Evolutionary conservation across 2,113 vertebrate species (phyloP).

Genomic region (Poeciliopsis prolifica): DNA sequence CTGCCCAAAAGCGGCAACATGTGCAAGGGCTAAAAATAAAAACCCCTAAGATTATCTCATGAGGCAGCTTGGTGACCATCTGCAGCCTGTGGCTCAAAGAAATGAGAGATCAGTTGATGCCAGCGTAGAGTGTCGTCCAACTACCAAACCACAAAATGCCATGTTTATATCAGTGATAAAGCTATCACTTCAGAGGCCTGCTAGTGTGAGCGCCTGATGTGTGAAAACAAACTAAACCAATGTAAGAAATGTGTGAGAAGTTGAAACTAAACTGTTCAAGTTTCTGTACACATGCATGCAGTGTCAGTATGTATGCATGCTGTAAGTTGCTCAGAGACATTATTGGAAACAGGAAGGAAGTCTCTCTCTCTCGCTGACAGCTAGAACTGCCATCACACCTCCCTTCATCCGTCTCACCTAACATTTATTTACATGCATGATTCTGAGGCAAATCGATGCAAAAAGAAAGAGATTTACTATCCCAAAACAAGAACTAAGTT

Average conservation of each 20-base stretch:
- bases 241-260: neutral
- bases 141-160: slow-evolving; percentile 21
- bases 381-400: slow-evolving; percentile 29
- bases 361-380: slow-evolving; percentile 11
- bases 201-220: neutral
- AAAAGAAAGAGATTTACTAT: too few relatives aligned
- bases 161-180: slow-evolving; percentile 7
- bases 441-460: too few relatives aligned
- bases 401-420: slow-evolving; percentile 6
- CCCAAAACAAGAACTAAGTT: too few relatives aligned
- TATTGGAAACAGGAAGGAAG: slow-evolving; percentile 61
- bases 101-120: neutral
- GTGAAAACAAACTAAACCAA: neutral
- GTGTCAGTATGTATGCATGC: too few relatives aligned
- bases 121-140: neutral
- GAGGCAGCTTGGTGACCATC: neutral
- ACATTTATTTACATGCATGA: too few relatives aligned
- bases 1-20: neutral
- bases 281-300: neutral
- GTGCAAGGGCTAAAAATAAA: neutral
- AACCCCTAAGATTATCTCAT: neutral
- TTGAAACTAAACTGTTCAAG: neutral
- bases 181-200: neutral
- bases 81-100: neutral
- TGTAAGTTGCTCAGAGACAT: slow-evolving; percentile 11